Evolutionary conservation across 2,888 invertebrate species (phyloP).

Genomic region (Caenorhabditis angaria): DNA sequence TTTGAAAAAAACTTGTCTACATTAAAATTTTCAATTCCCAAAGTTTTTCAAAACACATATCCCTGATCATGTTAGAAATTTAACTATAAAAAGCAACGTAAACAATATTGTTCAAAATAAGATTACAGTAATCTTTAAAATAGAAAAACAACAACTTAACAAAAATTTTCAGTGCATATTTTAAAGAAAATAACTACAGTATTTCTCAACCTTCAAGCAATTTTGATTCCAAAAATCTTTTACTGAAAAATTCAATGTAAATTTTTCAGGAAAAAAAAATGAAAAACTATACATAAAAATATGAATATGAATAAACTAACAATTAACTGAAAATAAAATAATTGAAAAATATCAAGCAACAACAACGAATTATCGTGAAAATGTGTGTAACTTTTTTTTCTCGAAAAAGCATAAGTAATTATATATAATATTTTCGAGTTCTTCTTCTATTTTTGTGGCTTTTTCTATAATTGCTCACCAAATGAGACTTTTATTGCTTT

Average conservation of each 20-base stretch:
- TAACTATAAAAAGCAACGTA: too few species aligned
- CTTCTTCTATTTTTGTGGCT: slow-evolving; percentile 3
- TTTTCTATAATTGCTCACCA: slow-evolving; percentile 20
- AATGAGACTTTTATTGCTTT: slow-evolving; percentile 36
- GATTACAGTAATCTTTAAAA: too few species aligned
- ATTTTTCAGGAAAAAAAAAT: background rate
- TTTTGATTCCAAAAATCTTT: background rate
- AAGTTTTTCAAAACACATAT: too few species aligned
- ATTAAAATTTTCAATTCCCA: too few species aligned
- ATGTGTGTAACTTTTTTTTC: background rate
- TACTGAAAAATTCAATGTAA: background rate
- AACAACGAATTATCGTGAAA: slow-evolving; percentile 7
- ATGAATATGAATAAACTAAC: background rate
- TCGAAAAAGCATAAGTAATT: slow-evolving; percentile 30
- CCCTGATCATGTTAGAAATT: too few species aligned
- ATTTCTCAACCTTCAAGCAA: background rate
- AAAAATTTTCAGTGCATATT: too few species aligned
- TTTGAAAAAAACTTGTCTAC: too few species aligned
- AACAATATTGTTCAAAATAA: too few species aligned
- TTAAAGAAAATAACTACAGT: background rate
- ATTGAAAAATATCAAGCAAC: background rate
- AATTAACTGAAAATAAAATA: background rate
- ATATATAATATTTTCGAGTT: slow-evolving; percentile 39
- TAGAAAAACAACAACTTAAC: too few species aligned
- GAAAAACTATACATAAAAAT: background rate